Conservation (phyloP, 2,888 invertebrate genomes). For the Tenthredo notha region DNA sequence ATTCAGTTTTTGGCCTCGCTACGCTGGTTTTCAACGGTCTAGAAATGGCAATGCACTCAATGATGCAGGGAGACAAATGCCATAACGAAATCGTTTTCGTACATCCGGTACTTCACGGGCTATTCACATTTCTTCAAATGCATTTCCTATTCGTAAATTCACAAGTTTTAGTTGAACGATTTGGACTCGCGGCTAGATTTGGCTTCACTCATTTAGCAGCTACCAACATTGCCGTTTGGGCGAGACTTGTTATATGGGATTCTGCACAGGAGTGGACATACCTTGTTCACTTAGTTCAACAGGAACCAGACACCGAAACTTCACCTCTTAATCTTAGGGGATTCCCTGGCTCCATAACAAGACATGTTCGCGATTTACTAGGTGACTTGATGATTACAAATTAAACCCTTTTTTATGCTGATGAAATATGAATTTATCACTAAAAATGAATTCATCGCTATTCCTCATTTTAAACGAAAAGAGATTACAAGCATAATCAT, state of each 20-base stretch:
- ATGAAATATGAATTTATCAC: too few species aligned
- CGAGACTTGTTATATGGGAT: conserved; percentile 80
- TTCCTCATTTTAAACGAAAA: not conserved
- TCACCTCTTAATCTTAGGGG: conserved; percentile 77
- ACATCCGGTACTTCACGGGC: conserved; percentile 80
- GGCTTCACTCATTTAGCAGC: conserved; percentile 81
- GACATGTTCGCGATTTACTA: conserved; percentile 71
- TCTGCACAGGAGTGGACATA: conserved; percentile 80
- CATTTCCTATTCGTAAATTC: conserved; percentile 82
- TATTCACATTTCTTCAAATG: conserved; percentile 82
- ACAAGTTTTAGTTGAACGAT: conserved; percentile 80
- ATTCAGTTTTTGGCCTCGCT: conserved; percentile 80
- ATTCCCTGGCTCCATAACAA: conserved; percentile 76
- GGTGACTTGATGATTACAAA: conserved; percentile 62
- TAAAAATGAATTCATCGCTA: too few species aligned
- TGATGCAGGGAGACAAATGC: conserved; percentile 79
- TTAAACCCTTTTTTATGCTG: not conserved
- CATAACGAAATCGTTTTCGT: conserved; percentile 79
- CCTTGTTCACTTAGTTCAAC: conserved; percentile 78
- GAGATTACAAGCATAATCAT: not conserved
- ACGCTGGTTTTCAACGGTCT: conserved; percentile 81
- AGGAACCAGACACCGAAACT: conserved; percentile 69
- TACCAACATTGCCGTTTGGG: conserved; percentile 80
- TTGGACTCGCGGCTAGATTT: conserved; percentile 79
- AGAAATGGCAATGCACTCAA: conserved; percentile 81